Evolutionary conservation across 2,113 vertebrate species (phyloP), one percentile per base, ranked within the genome.

Genomic region (Ailuropoda melanoleuca): DNA sequence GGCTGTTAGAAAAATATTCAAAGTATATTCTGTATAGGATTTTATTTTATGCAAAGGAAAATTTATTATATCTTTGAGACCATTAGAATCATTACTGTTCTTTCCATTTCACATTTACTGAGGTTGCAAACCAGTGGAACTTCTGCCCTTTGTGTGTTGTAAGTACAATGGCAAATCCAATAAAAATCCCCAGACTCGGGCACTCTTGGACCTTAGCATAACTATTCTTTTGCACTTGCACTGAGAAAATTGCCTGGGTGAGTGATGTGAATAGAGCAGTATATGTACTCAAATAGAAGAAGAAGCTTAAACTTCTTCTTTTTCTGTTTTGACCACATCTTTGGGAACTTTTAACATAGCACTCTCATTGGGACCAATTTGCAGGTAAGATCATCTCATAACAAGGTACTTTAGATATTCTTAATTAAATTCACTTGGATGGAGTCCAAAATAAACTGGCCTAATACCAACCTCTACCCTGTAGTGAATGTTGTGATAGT

Each of bases 311-410:
- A 39, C 13, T 29, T 81, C 24, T 83, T 56, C 7, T 64, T 89
- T 75, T 77, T 43, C 24, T 29, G 90, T 53, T 37, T 31, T 21
- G 26, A 10, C 3, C 10, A 1, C 55, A 19, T 75, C 39, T 98
- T 80, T 90, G 60, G 48, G 11, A 96, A 89, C 31, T 89, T 89
- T 88, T 83, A 88, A 48, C 10, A 58, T 17, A 82, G 17, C 11
- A 68, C 48, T 92, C 55, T 97, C 96, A 78, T 29, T 93, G 86
- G 88, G 88, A 93, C 72, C 56, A 94, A 85, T 95, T 86, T 95
- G 60, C 82, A 88, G 60, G 77, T 91, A 86, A 83, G 86, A 78
- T 89, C 26, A 96, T 93, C 55, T 93, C 14, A n/a, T 89, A 75
- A 89, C 82, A 83, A 96, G 91, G 18, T 26, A 75, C 29, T 94